These are phyloP conservation scores for Grallaria varia DNA, from an alignment of 2,113 vertebrate species.

Conservation along the genomic window DNA sequence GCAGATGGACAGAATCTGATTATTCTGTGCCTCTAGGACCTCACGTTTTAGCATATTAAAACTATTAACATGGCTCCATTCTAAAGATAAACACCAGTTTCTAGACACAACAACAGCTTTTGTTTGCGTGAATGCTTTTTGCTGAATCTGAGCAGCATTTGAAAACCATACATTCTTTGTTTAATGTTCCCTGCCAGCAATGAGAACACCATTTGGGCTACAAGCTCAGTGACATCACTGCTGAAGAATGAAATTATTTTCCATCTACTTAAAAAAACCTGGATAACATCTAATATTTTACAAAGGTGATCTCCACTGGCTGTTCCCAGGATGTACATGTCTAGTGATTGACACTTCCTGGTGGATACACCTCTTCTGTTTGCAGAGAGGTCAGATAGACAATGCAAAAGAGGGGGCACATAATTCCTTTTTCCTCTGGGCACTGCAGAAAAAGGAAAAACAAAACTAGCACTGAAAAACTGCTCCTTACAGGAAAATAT, in stretches of 20 bases:
- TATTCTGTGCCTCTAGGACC: background rate
- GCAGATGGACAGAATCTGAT: background rate
- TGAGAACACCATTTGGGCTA: constrained; percentile 59
- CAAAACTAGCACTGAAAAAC: background rate
- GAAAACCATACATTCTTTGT: constrained; percentile 51
- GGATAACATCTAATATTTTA: background rate
- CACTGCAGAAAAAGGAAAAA: background rate
- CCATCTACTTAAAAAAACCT: constrained; percentile 10
- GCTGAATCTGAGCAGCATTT: constrained; percentile 37
- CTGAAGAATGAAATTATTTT: constrained; percentile 33
- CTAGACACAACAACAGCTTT: constrained; percentile 55
- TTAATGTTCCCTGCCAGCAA: constrained; percentile 56
- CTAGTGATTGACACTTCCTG: background rate
- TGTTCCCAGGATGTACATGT: background rate
- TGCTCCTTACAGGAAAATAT: background rate
- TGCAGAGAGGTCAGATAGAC: background rate
- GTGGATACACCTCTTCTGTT: background rate
- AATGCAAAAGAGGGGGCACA: background rate
- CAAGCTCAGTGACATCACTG: constrained; percentile 37
- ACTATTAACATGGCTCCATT: constrained; percentile 58
- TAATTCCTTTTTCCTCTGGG: background rate
- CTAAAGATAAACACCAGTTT: constrained; percentile 44
- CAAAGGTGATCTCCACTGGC: background rate
- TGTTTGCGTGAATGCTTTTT: constrained; percentile 41
- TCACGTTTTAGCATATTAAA: constrained; percentile 23